Percentiles rank a stretch among this genome's conserved stretches.
Conservation (phyloP, 1,140 invertebrate species). For the Philotrypesis tridentata region DNA sequence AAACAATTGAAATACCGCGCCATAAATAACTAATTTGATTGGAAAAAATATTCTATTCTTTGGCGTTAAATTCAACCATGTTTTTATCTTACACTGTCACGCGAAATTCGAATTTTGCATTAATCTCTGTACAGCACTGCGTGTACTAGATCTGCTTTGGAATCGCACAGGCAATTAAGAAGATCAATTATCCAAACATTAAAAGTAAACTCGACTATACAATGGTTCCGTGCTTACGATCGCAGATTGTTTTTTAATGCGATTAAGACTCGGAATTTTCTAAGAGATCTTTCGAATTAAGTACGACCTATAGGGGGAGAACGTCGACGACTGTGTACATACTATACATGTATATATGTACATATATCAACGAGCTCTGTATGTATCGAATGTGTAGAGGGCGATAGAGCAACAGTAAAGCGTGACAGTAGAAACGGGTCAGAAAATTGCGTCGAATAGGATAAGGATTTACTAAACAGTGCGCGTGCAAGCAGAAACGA, state of each 20-base stretch:
- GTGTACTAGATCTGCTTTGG: too few relatives aligned
- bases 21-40: too few relatives aligned
- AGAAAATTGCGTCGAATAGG: slow-evolving; percentile 43
- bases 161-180: background rate
- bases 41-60: too few relatives aligned
- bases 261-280: slow-evolving; percentile 40
- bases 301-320: slow-evolving; percentile 16
- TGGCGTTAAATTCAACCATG: too few relatives aligned
- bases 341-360: too few relatives aligned
- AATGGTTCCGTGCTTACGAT: slow-evolving; percentile 22
- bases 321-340: background rate
- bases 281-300: slow-evolving; percentile 42
- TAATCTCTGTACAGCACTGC: too few relatives aligned
- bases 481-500: slow-evolving; percentile 17
- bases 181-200: slow-evolving; percentile 18
- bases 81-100: too few relatives aligned
- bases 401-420: background rate
- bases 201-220: background rate
- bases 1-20: too few relatives aligned
- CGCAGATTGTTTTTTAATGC: slow-evolving; percentile 45
- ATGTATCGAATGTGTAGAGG: slow-evolving; percentile 3
- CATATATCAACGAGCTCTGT: background rate
- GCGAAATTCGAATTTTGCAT: too few relatives aligned
- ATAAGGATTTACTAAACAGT: slow-evolving; percentile 37
- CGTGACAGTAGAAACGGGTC: slow-evolving; percentile 33